phyloP scores from a whole-genome alignment of 2,888 invertebrate genomes.

The Amphipoea lucens region DNA sequence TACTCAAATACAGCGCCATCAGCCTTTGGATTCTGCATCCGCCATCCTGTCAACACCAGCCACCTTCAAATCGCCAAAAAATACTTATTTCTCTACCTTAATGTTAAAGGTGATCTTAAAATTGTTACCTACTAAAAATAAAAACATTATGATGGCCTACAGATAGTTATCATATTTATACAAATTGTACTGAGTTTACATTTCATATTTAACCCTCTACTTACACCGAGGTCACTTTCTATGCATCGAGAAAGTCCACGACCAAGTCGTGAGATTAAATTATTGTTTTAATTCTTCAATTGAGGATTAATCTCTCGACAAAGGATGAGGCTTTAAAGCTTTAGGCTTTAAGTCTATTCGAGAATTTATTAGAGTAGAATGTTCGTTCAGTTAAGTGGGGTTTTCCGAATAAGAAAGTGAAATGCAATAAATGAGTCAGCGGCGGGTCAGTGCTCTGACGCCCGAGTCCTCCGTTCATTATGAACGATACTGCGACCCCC shows the following conservation, averaged over 20 bases:
- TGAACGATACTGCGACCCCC: conserved; percentile 61
- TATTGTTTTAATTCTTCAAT: conserved; percentile 55
- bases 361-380: conserved; percentile 52
- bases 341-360: conserved; percentile 4
- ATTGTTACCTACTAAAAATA: conserved; percentile 7
- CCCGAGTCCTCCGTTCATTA: conserved; percentile 61
- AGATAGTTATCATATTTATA: conserved; percentile 52
- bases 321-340: conserved; percentile 12
- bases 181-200: conserved; percentile 59
- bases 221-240: conserved; percentile 69
- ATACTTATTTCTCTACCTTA: not conserved
- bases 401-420: conserved; percentile 82
- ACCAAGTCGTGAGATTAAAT: conserved; percentile 60
- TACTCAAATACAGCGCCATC: not conserved
- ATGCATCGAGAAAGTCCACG: conserved; percentile 67
- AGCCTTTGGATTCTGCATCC: not conserved
- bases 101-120: not conserved
- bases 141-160: conserved; percentile 14
- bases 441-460: conserved; percentile 70
- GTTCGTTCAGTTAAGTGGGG: conserved; percentile 60
- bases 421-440: conserved; percentile 76
- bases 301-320: conserved; percentile 35
- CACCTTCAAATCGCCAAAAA: not conserved
- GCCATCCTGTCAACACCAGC: not conserved
- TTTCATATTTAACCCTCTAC: conserved; percentile 69